Conservation (phyloP, 1,140 invertebrate species). For the Anastrepha ludens region DNA sequence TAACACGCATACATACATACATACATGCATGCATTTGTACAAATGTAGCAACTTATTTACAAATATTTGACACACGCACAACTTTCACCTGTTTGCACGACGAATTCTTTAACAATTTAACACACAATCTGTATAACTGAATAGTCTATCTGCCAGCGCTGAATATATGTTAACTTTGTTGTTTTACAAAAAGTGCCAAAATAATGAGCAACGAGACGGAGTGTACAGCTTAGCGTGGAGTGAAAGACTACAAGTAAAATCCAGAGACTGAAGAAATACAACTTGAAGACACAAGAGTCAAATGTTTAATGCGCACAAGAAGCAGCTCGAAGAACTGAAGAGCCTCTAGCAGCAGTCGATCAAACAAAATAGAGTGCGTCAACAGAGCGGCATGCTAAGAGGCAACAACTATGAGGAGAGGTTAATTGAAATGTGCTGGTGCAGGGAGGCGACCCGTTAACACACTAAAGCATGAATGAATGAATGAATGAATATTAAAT, state of each 20-base stretch:
- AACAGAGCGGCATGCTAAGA: constrained; percentile 3
- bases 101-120: constrained; percentile 44
- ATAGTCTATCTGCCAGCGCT: not conserved
- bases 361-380: constrained; percentile 20
- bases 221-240: not conserved
- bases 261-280: not conserved
- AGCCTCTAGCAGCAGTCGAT: not conserved
- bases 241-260: not conserved
- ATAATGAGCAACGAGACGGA: not conserved
- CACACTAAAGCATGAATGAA: constrained; percentile 15
- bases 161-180: not conserved
- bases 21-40: not conserved
- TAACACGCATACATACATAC: not conserved
- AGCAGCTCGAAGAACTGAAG: not conserved
- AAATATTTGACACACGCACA: constrained; percentile 50
- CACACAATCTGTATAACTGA: not conserved
- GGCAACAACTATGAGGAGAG: not conserved
- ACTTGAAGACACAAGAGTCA: constrained; percentile 9
- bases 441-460: not conserved
- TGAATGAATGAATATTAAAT: not conserved
- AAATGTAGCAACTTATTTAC: constrained; percentile 1
- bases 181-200: not conserved
- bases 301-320: constrained; percentile 3
- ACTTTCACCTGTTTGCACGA: constrained; percentile 44
- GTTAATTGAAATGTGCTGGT: not conserved